Evolutionary conservation across 2,113 vertebrate genomes (phyloP), one percentile per base, ranked within the genome.

Genomic region (Gallinago undulata): DNA sequence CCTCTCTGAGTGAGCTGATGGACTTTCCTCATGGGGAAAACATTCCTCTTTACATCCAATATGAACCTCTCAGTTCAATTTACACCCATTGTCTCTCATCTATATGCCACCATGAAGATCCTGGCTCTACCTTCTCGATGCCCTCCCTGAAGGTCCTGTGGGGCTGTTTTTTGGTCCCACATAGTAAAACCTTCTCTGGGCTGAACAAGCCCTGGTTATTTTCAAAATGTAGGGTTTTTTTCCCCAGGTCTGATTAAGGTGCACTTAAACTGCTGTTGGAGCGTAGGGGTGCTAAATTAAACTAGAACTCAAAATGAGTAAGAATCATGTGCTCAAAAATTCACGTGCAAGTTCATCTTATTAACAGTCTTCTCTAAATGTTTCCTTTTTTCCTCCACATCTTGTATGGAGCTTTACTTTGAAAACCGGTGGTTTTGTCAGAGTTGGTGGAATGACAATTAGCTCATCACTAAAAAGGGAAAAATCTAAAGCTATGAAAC

Each of bases 371-470:
- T 62, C 45, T 89, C 78, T 87, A 84, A 87, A 60, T 30, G 9
- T 87, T 89, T 87, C 62, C 12, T 50, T 87, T 84, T 84, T 53
- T 69, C 17, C 24, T 87, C 31, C 41, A 56, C 3, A 23, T 82
- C 37, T 78, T 81, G 21, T 70, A 72, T 57, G 33, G 45, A 89
- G 87, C 70, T 72, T 41, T 75, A 74, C 47, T 90, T 84, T 73
- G 62, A 75, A 79, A 93, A 89, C 41, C 22, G 14, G 33, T 87
- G 31, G 12, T 8, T 90, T 90, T 94, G 50, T 70, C 41, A 88
- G 82, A 84, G 79, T 67, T 69, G 24, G 55, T 62, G 68, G 72
- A 94, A 83, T 63, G n/a, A 74, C 62, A 91, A 95, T 91, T 87
- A 83, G 15, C 15, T 87, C 41, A 45, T 77, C 19, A 43, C 55